Evolutionary conservation across 2,113 vertebrate species (phyloP), one percentile per base, ranked within the genome.

Genomic region (Ellobius talpinus): DNA sequence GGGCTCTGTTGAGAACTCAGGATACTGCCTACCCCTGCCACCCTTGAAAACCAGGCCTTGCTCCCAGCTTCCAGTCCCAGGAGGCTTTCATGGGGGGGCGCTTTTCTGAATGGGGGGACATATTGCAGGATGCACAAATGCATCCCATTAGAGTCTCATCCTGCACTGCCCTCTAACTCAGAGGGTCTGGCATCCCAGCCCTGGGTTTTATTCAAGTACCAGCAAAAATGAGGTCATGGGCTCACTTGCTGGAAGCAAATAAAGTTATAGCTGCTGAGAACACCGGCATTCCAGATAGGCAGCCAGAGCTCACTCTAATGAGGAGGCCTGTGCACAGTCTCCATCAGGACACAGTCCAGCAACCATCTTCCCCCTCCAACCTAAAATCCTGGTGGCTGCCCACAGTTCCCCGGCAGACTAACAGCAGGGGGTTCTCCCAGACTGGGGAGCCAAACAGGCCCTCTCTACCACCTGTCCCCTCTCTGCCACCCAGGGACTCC

Each of bases 61-160:
- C 31, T 61, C 24, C 45, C 50, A 29, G 26, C 33, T 13, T 47
- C 5, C 8, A 3, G 5, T 66, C 50, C 16, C 33, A 4, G 70
- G 61, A 45, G 2, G 3, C 81, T 39, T 23, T 1, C 7, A 42
- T 50, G 26, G 12, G 29, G 55, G 29, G 23, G 66, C n/a, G 9
- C 16, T 23, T 42, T 4, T 1, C 52, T 36, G 9, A n/a, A 16
- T 19, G 19, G 19, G 39, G 7, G 6, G 26, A 31, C 26, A 13
- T 16, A 5, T 72, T 42, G 36, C 68, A 73, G 86, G 66, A 55
- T n/a, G 65, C 45, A 87, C 47, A 17, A 9, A 8, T 9, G 13
- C 13, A 52, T 70, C 45, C 39, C 3, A 0, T 21, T 12, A 3
- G 29, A 29, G 24, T 33, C 45, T 26, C 10, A 2, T 10, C 52